A percentile compares a stretch with the other conserved stretches of the same genome.
Conservation (phyloP, 2,888 invertebrate genomes). For the Rhodophaea formosa region DNA sequence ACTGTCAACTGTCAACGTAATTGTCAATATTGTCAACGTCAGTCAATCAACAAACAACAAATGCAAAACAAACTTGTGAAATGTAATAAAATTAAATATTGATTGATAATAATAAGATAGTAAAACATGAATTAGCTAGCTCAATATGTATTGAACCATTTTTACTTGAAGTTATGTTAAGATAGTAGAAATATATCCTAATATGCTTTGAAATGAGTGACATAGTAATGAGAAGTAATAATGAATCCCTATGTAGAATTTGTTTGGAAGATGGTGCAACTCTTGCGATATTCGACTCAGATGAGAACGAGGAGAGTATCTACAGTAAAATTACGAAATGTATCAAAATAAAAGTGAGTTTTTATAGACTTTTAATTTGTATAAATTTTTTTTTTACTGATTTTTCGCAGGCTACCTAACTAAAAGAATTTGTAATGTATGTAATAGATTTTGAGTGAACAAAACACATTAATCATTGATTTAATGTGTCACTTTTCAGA, state of each 20-base stretch:
- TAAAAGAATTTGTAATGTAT: too few species aligned
- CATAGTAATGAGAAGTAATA: background rate
- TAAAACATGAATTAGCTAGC: background rate
- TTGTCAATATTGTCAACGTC: too few species aligned
- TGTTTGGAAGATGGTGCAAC: constrained; percentile 59
- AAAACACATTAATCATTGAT: background rate
- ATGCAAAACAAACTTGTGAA: too few species aligned
- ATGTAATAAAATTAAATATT: too few species aligned
- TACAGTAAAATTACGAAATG: constrained; percentile 51
- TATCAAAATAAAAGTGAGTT: constrained; percentile 56
- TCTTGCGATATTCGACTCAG: constrained; percentile 55
- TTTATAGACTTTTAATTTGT: background rate
- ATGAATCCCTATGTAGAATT: constrained; percentile 54
- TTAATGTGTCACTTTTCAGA: constrained; percentile 35
- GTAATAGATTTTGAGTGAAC: too few species aligned
- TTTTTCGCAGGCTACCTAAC: too few species aligned
- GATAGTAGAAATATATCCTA: background rate
- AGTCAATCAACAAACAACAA: too few species aligned
- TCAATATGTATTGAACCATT: too few species aligned
- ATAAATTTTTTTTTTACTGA: too few species aligned
- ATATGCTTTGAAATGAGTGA: background rate
- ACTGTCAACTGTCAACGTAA: too few species aligned
- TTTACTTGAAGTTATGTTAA: background rate
- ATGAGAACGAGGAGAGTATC: constrained; percentile 35
- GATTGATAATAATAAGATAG: background rate